A percentile compares a stretch with the other conserved stretches of the same genome.
Conservation (phyloP, 2,888 invertebrate genomes). For the Andrena trimmerana region DNA sequence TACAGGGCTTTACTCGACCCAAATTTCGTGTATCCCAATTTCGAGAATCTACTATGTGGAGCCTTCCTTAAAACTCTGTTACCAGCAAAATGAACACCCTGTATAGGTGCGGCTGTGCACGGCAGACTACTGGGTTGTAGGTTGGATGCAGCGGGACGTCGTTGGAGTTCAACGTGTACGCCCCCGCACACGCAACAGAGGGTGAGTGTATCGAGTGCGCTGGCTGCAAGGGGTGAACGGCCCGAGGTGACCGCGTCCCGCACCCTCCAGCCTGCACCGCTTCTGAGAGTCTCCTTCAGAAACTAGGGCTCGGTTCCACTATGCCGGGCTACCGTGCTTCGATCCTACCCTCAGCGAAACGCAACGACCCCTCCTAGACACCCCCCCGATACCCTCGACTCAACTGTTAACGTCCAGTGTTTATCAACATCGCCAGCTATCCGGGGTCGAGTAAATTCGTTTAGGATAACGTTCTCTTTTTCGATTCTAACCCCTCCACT, state of each 20-base stretch:
- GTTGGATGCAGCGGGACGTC: slow-evolving; percentile 52
- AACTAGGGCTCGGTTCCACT: slow-evolving; percentile 71
- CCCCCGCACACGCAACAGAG: slow-evolving; percentile 53
- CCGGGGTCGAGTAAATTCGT: neutral
- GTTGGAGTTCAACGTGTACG: slow-evolving; percentile 42
- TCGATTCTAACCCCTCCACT: neutral
- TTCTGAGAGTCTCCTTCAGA: slow-evolving; percentile 66
- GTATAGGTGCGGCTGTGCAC: slow-evolving; percentile 32
- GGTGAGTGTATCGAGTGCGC: slow-evolving; percentile 75
- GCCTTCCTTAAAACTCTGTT: neutral
- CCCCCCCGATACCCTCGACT: slow-evolving; percentile 3
- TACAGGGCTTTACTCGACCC: too few relatives aligned
- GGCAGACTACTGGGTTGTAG: slow-evolving; percentile 53
- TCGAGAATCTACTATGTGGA: neutral
- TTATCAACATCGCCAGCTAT: slow-evolving; percentile 41
- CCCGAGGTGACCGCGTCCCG: slow-evolving; percentile 80
- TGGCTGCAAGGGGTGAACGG: slow-evolving; percentile 78
- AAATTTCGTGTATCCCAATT: too few relatives aligned
- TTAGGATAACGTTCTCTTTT: neutral
- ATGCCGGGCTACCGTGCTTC: slow-evolving; percentile 51
- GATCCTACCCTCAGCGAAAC: slow-evolving; percentile 47
- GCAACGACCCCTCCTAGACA: slow-evolving; percentile 41
- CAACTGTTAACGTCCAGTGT: slow-evolving; percentile 46
- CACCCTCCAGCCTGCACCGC: slow-evolving; percentile 65
- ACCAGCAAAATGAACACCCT: neutral